Evolutionary conservation across 1,140 invertebrate genomes (phyloP).

Genomic region (Drosophila fuyamai): DNA sequence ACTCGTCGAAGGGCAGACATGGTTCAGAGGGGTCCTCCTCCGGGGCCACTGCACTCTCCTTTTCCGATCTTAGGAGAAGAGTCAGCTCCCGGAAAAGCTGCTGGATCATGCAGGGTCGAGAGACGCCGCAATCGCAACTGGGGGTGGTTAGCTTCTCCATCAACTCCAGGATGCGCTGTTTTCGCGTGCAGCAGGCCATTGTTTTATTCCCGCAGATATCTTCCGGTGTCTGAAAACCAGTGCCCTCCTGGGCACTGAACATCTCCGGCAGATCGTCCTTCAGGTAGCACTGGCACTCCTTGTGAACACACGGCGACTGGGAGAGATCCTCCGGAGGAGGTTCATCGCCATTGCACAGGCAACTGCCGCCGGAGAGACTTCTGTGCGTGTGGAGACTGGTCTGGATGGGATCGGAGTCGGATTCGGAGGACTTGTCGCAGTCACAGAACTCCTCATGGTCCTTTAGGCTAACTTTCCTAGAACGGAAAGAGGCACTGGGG

Average conservation of each 20-base stretch:
- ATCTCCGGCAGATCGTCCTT: neutral
- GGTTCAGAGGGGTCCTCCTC: neutral
- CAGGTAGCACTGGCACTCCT: slow-evolving; percentile 1
- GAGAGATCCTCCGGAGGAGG: neutral
- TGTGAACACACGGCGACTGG: neutral
- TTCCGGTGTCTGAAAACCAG: slow-evolving; percentile 3
- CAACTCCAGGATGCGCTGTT: slow-evolving; percentile 25
- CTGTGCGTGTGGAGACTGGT: slow-evolving; percentile 20
- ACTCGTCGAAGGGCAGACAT: slow-evolving; percentile 27
- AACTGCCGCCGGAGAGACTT: slow-evolving; percentile 10
- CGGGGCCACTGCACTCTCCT: slow-evolving; percentile 13
- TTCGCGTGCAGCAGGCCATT: slow-evolving; percentile 12
- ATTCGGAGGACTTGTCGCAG: neutral
- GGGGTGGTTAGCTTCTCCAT: slow-evolving; percentile 26
- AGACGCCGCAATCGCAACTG: slow-evolving; percentile 16
- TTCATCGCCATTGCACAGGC: slow-evolving; percentile 2
- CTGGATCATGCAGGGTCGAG: slow-evolving; percentile 19
- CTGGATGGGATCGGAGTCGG: neutral
- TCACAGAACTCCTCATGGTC: slow-evolving; percentile 1
- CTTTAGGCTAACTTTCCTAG: neutral
- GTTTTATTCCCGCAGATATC: neutral
- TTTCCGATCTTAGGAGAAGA: slow-evolving; percentile 29
- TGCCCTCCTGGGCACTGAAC: slow-evolving; percentile 1
- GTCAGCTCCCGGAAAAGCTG: slow-evolving; percentile 41
- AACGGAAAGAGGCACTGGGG: neutral